Evolutionary conservation across 2,797 vertebrate species (phyloP), one percentile per base, ranked within the genome.

Genomic region (Thalassophryne amazonica): DNA sequence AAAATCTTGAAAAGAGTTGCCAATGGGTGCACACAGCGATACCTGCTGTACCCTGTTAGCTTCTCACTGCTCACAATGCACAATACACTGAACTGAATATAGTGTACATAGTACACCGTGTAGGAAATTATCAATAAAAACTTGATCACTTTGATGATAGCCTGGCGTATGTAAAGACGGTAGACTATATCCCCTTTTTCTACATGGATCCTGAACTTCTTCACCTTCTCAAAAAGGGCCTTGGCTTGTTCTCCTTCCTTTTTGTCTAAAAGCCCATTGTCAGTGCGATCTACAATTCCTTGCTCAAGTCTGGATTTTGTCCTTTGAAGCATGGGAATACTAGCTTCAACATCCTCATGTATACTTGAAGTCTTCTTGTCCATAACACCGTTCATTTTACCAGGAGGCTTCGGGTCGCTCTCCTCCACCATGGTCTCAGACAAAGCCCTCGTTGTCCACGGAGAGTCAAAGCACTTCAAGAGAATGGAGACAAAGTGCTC

Each of bases 241-340:
- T 99, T 99, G 33, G 97, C 97, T 76, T 99, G 97, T 68, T 99
- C 97, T 0, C 96, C 97, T 60, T 99, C 97, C 73, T 99, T 99
- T 83, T 99, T 99, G 75, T 99, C 97, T 62, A 99, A 76, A 35
- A 98, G 95, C 0, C 96, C 96, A 0, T 96, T 97, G 62, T 99
- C 97, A 0, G 94, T 95, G 13, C 94, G 90, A 60, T 98, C 96
- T 14, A 98, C 94, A 0, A 98, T 98, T n/a, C 97, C 95, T 71
- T 98, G 96, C 62, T 99, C 96, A 0, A 98, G 90, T 29, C 95
- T 91, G 2, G 95, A 97, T 81, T 95, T 98, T 24, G 93, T 96
- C 56, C 94, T 86, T 59, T 99, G 96, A 49, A 99, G 90, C 97
- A 99, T 98, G n/a, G 97, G 96, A 65, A 96, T 87, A 0, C 94